Percentiles rank a stretch among this genome's conserved stretches.
Conservation (phyloP, 2,888 invertebrate species). For the Adelognathus sp. region DNA sequence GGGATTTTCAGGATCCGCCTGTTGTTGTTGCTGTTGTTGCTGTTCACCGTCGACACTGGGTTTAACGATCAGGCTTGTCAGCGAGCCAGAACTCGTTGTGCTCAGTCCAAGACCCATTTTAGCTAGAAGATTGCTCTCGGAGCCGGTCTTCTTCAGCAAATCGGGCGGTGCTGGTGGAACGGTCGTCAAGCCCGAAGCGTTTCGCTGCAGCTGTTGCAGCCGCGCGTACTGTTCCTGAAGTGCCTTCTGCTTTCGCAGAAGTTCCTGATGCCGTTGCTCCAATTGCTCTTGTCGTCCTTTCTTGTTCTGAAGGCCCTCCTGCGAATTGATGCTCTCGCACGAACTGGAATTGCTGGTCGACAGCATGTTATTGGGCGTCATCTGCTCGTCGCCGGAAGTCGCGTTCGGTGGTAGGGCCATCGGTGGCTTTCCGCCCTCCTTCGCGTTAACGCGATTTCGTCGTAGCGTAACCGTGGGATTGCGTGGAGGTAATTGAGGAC, state of each 20-base stretch:
- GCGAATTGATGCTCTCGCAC: slow-evolving; percentile 89
- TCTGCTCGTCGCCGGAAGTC: slow-evolving; percentile 23
- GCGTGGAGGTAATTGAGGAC: slow-evolving; percentile 86
- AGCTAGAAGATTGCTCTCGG: slow-evolving; percentile 92
- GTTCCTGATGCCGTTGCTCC: slow-evolving; percentile 94
- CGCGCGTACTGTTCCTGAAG: slow-evolving; percentile 96
- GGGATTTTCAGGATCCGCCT: slow-evolving; percentile 7
- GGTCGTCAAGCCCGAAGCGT: slow-evolving; percentile 85
- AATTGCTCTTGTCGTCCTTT: slow-evolving; percentile 88
- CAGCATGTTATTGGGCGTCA: slow-evolving; percentile 75
- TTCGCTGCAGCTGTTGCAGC: slow-evolving; percentile 92
- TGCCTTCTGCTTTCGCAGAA: slow-evolving; percentile 92
- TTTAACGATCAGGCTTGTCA: slow-evolving; percentile 84
- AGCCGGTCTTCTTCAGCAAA: slow-evolving; percentile 91
- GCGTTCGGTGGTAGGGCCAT: slow-evolving; percentile 73
- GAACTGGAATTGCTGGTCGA: slow-evolving; percentile 87
- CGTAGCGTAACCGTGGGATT: slow-evolving; percentile 80
- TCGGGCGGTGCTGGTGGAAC: slow-evolving; percentile 85
- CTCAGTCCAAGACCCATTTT: slow-evolving; percentile 89
- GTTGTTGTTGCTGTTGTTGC: slow-evolving; percentile 60
- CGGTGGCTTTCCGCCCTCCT: slow-evolving; percentile 73
- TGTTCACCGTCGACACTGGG: slow-evolving; percentile 54
- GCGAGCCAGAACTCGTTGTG: slow-evolving; percentile 84
- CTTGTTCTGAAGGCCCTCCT: slow-evolving; percentile 84
- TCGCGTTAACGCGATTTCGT: slow-evolving; percentile 78